Conservation (phyloP, 1,140 invertebrate genomes). For the Leptinotarsa texana region DNA sequence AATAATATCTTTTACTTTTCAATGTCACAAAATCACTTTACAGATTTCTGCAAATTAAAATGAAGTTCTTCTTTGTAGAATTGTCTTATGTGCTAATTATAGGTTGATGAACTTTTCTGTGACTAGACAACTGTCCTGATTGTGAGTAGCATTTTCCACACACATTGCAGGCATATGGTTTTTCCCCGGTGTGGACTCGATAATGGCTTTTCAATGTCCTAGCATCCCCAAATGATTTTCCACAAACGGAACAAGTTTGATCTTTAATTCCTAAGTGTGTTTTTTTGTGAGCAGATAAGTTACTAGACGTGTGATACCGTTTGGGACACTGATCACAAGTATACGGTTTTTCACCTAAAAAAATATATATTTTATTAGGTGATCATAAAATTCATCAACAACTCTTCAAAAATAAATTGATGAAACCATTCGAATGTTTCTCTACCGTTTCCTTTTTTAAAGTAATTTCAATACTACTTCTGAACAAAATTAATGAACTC, state of each 20-base stretch:
- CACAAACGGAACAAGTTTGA: conserved; percentile 59
- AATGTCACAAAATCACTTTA: too few relatives aligned
- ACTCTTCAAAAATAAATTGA: too few relatives aligned
- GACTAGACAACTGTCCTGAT: conserved; percentile 47
- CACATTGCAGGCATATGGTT: conserved; percentile 46
- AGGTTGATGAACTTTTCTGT: conserved; percentile 44
- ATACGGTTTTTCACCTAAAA: conserved; percentile 56
- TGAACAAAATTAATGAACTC: too few relatives aligned
- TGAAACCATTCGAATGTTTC: too few relatives aligned
- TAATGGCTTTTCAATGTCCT: conserved; percentile 60
- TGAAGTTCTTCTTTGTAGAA: too few relatives aligned
- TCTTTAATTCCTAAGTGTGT: conserved; percentile 60
- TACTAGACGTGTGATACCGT: conserved; percentile 59
- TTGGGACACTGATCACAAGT: conserved; percentile 60
- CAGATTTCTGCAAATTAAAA: too few relatives aligned
- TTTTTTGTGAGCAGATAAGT: conserved; percentile 59
- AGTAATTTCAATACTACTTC: too few relatives aligned
- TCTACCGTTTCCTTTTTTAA: too few relatives aligned
- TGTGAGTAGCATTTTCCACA: conserved; percentile 49
- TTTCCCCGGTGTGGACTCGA: conserved; percentile 58
- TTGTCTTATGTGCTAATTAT: background rate
- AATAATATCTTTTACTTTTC: too few relatives aligned
- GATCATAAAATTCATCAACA: background rate
- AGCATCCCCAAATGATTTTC: conserved; percentile 59
- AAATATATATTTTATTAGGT: conserved; percentile 10